These are phyloP conservation scores for Rhodeus uyekii DNA, from an alignment of 2,797 vertebrate species.

Conservation along the genomic window DNA sequence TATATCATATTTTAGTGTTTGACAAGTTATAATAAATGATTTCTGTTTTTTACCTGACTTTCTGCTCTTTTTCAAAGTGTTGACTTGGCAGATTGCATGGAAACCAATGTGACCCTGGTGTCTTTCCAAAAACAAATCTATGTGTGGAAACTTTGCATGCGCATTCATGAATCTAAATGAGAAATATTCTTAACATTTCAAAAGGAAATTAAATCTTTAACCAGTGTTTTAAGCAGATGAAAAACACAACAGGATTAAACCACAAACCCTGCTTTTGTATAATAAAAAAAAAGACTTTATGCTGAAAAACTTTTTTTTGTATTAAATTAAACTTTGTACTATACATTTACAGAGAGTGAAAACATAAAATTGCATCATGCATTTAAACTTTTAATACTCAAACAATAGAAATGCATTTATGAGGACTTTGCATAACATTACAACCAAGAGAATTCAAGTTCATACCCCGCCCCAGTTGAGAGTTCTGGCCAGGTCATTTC, in stretches of 20 bases:
- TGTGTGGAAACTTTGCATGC: neutral
- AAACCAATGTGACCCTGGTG: neutral
- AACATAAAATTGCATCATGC: neutral
- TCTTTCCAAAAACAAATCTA: neutral
- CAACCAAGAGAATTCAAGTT: neutral
- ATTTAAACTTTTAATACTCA: neutral
- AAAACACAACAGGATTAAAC: neutral
- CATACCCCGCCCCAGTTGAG: slow-evolving; percentile 96
- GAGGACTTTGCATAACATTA: neutral
- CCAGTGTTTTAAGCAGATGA: neutral
- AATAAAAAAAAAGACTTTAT: neutral
- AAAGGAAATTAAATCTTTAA: neutral
- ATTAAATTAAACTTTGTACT: neutral
- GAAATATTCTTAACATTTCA: neutral
- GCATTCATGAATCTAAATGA: neutral
- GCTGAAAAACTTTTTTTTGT: neutral
- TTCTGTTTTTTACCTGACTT: neutral
- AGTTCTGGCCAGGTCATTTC: slow-evolving; percentile 93
- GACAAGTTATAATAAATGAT: neutral
- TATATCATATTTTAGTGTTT: neutral
- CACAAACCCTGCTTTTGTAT: neutral
- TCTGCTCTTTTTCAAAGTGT: neutral
- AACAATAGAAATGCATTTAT: neutral
- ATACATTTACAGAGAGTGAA: neutral
- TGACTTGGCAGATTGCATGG: neutral